Evolutionary conservation across 2,888 invertebrate species (phyloP).

Genomic region (Megalurothrips usitatus): DNA sequence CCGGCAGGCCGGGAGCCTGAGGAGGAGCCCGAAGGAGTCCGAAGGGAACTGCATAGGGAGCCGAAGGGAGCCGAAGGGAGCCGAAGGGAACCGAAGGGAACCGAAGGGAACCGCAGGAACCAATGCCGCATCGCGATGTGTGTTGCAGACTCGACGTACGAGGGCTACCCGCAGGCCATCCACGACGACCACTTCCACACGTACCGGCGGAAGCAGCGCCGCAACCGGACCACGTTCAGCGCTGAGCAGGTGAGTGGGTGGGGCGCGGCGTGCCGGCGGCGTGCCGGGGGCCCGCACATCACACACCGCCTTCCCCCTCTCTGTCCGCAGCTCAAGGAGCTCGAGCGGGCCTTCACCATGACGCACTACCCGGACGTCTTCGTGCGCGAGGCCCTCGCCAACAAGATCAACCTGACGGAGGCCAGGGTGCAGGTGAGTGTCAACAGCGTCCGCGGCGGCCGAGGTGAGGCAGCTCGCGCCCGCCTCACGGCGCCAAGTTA

Average conservation of each 20-base stretch:
- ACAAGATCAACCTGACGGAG: constrained; percentile 24
- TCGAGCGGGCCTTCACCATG: constrained; percentile 15
- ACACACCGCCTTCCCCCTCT: background rate
- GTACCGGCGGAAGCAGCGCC: constrained; percentile 7
- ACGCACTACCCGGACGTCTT: constrained; percentile 14
- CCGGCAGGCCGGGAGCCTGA: no score
- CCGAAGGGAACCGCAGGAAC: background rate
- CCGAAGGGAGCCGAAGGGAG: no score
- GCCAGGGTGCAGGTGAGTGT: constrained; percentile 8
- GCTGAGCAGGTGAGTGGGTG: background rate
- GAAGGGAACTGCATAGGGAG: no score
- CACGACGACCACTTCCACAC: constrained; percentile 24
- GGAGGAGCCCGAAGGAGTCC: no score
- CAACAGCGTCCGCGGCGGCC: no score
- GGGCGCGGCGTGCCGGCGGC: no score
- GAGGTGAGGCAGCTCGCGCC: no score
- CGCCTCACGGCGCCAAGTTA: no score
- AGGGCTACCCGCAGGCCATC: constrained; percentile 23
- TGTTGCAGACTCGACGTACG: constrained; percentile 19
- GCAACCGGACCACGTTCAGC: constrained; percentile 11
- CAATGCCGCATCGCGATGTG: background rate
- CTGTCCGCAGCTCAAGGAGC: background rate
- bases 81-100: no score
- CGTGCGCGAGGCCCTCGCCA: constrained; percentile 4
- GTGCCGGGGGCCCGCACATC: no score